Evolutionary conservation across 2,888 invertebrate species (phyloP).

Genomic region (Caenorhabditis macrosperma): DNA sequence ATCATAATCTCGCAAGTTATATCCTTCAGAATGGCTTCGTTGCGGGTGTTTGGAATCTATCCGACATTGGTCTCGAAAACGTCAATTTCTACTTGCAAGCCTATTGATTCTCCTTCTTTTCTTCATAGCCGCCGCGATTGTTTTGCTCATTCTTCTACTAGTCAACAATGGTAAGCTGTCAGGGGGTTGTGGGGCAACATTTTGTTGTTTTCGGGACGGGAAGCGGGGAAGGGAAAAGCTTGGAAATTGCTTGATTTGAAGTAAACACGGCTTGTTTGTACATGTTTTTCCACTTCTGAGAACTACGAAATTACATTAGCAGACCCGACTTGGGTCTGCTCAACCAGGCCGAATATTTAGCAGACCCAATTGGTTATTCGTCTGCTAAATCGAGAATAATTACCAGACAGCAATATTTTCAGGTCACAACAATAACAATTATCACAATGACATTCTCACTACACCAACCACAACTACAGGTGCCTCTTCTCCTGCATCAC

Average conservation of each 20-base stretch:
- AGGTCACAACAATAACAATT: constrained; percentile 44
- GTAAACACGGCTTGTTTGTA: not conserved
- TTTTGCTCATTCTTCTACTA: constrained; percentile 46
- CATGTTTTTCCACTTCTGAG: too few relatives aligned
- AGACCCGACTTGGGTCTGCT: too few relatives aligned
- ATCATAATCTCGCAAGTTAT: not conserved
- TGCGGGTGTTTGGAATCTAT: constrained; percentile 42
- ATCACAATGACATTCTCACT: constrained; percentile 23
- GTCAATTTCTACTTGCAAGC: constrained; percentile 33
- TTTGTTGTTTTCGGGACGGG: not conserved
- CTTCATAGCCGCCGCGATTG: constrained; percentile 50
- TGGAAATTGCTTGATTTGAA: not conserved
- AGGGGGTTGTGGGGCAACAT: not conserved
- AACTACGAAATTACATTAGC: too few relatives aligned
- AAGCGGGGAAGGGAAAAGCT: not conserved
- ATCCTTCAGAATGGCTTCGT: constrained; percentile 22
- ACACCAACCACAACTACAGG: constrained; percentile 20
- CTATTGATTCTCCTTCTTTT: constrained; percentile 45
- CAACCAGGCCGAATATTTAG: too few relatives aligned
- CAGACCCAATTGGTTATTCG: not conserved
- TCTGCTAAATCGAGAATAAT: not conserved
- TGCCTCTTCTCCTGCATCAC: not conserved
- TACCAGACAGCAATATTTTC: not conserved
- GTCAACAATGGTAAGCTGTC: constrained; percentile 41
- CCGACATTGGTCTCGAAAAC: constrained; percentile 44